Evolutionary conservation across 2,797 vertebrate species (phyloP).

Genomic region (Acanthopagrus latus): DNA sequence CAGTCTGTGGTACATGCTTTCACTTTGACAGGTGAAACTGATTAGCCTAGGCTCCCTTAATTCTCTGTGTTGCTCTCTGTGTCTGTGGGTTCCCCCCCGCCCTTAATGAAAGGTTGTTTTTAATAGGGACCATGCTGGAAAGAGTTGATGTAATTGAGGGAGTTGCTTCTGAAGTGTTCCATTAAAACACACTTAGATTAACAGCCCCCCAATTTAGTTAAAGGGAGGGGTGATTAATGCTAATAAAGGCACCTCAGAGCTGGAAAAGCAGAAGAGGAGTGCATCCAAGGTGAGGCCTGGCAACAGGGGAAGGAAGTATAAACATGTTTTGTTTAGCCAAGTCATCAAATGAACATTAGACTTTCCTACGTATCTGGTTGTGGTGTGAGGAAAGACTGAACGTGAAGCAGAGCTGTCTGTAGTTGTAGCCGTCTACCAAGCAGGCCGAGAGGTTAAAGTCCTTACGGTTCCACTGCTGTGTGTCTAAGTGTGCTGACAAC

Average conservation of each 20-base stretch:
- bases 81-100: slow-evolving; percentile 59
- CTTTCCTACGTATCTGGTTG: slow-evolving; percentile 52
- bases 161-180: slow-evolving; percentile 79
- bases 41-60: slow-evolving; percentile 73
- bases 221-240: slow-evolving; percentile 73
- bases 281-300: slow-evolving; percentile 73
- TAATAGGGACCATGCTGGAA: slow-evolving; percentile 80
- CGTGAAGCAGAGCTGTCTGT: slow-evolving; percentile 21
- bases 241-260: slow-evolving; percentile 67
- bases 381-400: slow-evolving; percentile 38
- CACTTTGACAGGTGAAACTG: slow-evolving; percentile 79
- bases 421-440: slow-evolving; percentile 29
- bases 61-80: slow-evolving; percentile 53
- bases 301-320: slow-evolving; percentile 59
- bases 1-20: slow-evolving; percentile 62
- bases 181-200: slow-evolving; percentile 82
- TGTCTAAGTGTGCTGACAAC: slow-evolving; percentile 49
- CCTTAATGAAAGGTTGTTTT: slow-evolving; percentile 77
- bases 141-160: slow-evolving; percentile 79
- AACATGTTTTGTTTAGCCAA: slow-evolving; percentile 62
- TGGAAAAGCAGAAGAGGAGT: slow-evolving; percentile 63
- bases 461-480: slow-evolving; percentile 40
- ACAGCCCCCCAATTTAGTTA: slow-evolving; percentile 72
- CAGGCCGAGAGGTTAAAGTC: slow-evolving; percentile 40
- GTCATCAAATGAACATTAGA: slow-evolving; percentile 64